Conservation (phyloP, 53 echinoderm and acorn worm species). For the Holothuria scabra region DNA sequence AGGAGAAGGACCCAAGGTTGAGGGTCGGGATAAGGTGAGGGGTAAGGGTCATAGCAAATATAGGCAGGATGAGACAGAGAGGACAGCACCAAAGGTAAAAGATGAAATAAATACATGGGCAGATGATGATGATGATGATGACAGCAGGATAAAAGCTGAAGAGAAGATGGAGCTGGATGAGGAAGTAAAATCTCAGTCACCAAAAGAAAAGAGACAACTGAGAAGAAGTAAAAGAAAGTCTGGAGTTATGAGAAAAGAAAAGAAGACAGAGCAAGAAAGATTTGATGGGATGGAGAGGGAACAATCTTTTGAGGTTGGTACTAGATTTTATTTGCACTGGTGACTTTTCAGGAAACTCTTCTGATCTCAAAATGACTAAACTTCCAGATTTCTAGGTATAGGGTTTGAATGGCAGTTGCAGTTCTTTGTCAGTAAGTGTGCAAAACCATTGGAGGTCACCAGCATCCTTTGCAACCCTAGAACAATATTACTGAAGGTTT, state of each 20-base stretch:
- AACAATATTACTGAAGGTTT: too few relatives aligned
- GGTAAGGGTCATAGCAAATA: not conserved
- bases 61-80: not conserved
- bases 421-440: too few relatives aligned
- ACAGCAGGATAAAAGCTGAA: not conserved
- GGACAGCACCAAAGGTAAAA: not conserved
- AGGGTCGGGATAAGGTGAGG: not conserved
- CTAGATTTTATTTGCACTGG: too few relatives aligned
- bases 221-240: conserved; percentile 10
- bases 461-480: too few relatives aligned
- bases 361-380: too few relatives aligned
- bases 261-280: not conserved
- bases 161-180: not conserved
- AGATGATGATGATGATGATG: conserved; percentile 6
- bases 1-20: not conserved
- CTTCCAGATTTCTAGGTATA: too few relatives aligned
- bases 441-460: too few relatives aligned
- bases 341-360: too few relatives aligned
- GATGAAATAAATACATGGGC: not conserved
- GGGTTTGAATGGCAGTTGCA: too few relatives aligned
- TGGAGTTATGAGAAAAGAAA: not conserved
- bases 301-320: too few relatives aligned
- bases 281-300: not conserved
- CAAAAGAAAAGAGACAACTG: not conserved
- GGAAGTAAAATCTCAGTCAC: too few relatives aligned